These are phyloP conservation scores for Protosalanx chinensis DNA, from an alignment of 2,797 vertebrate genomes.

Conservation along the genomic window DNA sequence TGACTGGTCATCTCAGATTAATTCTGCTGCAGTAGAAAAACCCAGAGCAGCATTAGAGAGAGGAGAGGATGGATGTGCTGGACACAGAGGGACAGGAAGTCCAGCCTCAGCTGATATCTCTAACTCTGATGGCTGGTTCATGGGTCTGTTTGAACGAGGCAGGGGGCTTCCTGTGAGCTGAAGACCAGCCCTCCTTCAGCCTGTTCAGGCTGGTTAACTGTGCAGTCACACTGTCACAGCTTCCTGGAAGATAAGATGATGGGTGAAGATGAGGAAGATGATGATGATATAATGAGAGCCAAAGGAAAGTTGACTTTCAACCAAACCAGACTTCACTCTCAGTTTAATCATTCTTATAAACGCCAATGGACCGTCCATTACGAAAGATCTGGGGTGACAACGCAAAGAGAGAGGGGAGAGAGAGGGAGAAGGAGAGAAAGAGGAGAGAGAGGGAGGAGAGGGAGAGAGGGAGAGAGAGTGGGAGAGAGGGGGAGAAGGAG, in stretches of 20 bases:
- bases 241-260: not conserved
- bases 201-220: too few species aligned
- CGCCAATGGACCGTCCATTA: not conserved
- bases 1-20: not conserved
- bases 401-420: constrained; percentile 21
- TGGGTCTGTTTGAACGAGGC: too few species aligned
- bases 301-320: not conserved
- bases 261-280: not conserved
- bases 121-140: too few species aligned
- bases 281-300: not conserved
- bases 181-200: too few species aligned
- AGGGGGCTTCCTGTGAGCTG: too few species aligned
- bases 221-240: too few species aligned
- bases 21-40: not conserved
- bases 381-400: too few species aligned
- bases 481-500: constrained; percentile 51
- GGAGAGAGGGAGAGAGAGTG: constrained; percentile 23
- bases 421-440: constrained; percentile 28
- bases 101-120: too few species aligned
- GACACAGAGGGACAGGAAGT: too few species aligned
- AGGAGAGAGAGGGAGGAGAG: constrained; percentile 56
- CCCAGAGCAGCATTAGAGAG: not conserved
- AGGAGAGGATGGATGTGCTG: not conserved
- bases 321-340: not conserved
- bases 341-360: not conserved